Conservation (phyloP, 2,113 vertebrate species). For the Sinocyclocheilus grahami region DNA sequence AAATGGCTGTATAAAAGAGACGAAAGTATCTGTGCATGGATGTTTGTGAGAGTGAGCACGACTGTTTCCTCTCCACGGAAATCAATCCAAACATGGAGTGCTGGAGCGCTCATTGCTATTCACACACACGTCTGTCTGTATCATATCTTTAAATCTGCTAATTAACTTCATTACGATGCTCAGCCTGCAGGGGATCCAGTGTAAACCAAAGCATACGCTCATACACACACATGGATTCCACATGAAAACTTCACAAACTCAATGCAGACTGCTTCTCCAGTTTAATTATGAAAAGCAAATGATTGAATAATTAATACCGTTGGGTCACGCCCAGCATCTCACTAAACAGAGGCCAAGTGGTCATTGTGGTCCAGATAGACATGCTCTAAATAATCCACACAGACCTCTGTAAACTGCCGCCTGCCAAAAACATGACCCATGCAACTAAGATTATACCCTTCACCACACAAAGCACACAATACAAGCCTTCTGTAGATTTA, state of each 20-base stretch:
- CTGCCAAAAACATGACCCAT: background rate
- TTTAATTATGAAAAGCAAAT: conserved; percentile 47
- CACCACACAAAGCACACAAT: background rate
- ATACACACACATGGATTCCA: conserved; percentile 29
- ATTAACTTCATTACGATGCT: conserved; percentile 55
- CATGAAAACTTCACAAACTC: conserved; percentile 4
- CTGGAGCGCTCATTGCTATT: conserved; percentile 51
- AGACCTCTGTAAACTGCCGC: background rate
- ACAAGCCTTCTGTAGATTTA: background rate
- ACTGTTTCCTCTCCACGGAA: conserved; percentile 8
- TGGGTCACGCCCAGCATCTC: conserved; percentile 13
- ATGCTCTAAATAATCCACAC: conserved; percentile 23
- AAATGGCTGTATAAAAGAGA: background rate
- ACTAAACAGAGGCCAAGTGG: conserved; percentile 39
- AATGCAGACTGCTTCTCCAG: conserved; percentile 26
- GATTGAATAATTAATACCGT: conserved; percentile 41
- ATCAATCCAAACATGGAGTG: conserved; percentile 20
- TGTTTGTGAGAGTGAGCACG: background rate
- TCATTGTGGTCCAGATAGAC: conserved; percentile 35
- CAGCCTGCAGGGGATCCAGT: conserved; percentile 49
- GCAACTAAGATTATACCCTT: conserved; percentile 7
- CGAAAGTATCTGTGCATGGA: background rate
- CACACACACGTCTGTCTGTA: conserved; percentile 18
- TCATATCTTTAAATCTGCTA: conserved; percentile 59
- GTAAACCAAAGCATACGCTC: conserved; percentile 42